Conservation (phyloP, 2,888 invertebrate species). For the Drosophila subquinaria region DNA sequence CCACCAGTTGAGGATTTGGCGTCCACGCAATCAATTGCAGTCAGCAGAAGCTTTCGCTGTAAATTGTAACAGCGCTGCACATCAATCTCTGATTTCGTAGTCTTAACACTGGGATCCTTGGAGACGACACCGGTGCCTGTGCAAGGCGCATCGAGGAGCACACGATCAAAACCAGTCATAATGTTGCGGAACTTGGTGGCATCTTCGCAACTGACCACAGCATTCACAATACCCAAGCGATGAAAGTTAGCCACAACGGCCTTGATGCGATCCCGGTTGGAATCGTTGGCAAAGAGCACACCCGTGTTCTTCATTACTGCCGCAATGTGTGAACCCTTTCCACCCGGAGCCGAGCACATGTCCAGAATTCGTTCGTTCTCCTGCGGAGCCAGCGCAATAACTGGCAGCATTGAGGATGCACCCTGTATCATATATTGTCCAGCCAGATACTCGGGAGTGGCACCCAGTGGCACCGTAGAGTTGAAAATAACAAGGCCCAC, state of each 20-base stretch:
- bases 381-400: conserved; percentile 98
- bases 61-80: conserved; percentile 96
- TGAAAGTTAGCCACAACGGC: conserved; percentile 99
- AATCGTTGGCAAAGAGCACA: conserved; percentile 97
- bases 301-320: conserved; percentile 99
- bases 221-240: conserved; percentile 97
- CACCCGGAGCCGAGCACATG: conserved; percentile 99
- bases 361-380: conserved; percentile 97
- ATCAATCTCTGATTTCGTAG: conserved; percentile 94
- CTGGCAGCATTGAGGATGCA: conserved; percentile 98
- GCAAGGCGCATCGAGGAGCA: conserved; percentile 98
- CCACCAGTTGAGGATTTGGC: conserved; percentile 97
- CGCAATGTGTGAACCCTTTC: conserved; percentile 99
- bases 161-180: conserved; percentile 97
- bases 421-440: conserved; percentile 99
- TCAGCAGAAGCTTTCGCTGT: conserved; percentile 95
- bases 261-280: conserved; percentile 94
- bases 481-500: conserved; percentile 98
- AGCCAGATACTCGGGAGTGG: conserved; percentile 99
- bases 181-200: conserved; percentile 94
- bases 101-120: conserved; percentile 98
- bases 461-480: conserved; percentile 98
- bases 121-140: conserved; percentile 99
- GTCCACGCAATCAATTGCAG: conserved; percentile 98
- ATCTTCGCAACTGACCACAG: conserved; percentile 95